Evolutionary conservation across 53 echinoderm and acorn worm genomes (phyloP).

Genomic region (Holothuria scabra): DNA sequence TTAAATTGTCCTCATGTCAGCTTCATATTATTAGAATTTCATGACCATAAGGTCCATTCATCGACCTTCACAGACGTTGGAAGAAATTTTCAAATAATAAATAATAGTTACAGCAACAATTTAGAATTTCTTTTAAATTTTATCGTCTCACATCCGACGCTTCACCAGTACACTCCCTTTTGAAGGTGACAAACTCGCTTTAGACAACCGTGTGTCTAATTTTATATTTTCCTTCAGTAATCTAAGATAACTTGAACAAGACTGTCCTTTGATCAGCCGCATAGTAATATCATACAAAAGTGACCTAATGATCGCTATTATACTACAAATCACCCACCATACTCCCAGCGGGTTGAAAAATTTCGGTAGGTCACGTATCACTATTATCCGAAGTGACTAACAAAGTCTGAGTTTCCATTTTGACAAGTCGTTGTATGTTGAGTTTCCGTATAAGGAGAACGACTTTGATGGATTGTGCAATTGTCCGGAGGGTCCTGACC

Average conservation of each 20-base stretch:
- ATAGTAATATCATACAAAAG: slow-evolving; percentile 35
- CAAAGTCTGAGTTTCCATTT: not conserved
- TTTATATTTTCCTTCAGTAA: slow-evolving; percentile 7
- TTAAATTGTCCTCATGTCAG: too few species aligned
- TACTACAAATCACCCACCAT: slow-evolving; percentile 32
- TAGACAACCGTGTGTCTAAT: slow-evolving; percentile 10
- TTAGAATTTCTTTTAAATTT: too few species aligned
- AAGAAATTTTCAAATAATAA: too few species aligned
- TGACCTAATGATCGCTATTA: slow-evolving; percentile 49
- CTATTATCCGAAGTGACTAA: slow-evolving; percentile 2
- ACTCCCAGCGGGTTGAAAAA: slow-evolving; percentile 19
- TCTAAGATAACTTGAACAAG: slow-evolving; percentile 5
- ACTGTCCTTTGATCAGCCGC: slow-evolving; percentile 35
- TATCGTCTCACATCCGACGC: too few species aligned
- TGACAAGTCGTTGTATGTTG: slow-evolving; percentile 1
- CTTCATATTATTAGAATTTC: too few species aligned
- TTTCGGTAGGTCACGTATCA: slow-evolving; percentile 24
- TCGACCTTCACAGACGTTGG: too few species aligned
- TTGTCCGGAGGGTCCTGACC: slow-evolving; percentile 25
- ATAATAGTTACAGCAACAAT: too few species aligned
- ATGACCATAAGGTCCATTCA: too few species aligned
- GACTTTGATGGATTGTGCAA: not conserved
- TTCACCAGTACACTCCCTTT: not conserved
- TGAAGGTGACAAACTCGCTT: slow-evolving; percentile 19
- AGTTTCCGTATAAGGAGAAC: not conserved